Base-by-base conservation (phyloP, 2,113 vertebrate genomes). In the Numida meleagris region DNA sequence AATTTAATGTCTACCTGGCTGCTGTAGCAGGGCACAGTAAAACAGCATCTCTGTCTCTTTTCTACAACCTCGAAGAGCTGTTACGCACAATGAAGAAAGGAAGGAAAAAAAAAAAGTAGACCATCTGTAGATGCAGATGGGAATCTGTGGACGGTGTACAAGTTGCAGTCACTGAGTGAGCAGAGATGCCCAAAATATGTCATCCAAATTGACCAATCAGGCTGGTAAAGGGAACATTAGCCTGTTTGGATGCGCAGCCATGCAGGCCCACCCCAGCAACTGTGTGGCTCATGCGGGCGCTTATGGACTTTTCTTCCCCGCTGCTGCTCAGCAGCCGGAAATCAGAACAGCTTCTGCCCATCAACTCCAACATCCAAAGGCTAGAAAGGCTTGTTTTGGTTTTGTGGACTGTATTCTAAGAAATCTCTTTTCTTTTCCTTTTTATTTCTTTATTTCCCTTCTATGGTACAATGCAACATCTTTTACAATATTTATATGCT, bases 81-180 rank as follows among this genome's bases (percentile, higher is more conserved):
- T 93, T 92, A 81, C 43, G 79, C 79, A 95, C 88, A 89, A 65
- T 90, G 88, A 88, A 34, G 95, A 93, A 94, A 86, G 85, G 85
- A 83, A n/a, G 34, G 43, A 0, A 2, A 38, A 57, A 68, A 67
- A 78, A 38, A 63, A 62, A 74, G 77, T 90, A 70, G 84, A 74
- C 98, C 98, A 98, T 98, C 97, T 98, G 97, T 97, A 86, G 94
- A 94, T 97, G 95, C 98, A 98, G 98, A 98, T 98, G 97, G 97
- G 96, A 88, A 97, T 97, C 97, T 97, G 97, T 98, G 97, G 97
- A 97, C 0, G n/a, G 79, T 92, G 90, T 97, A 97, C 97, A 97
- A 98, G 93, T 93, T 90, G 86, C 93, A 98, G 96, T 97, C 96
- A 93, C 84, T 53, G 96, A 97, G 94, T 93, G 76, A 94, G 94